Evolutionary conservation across 2,113 vertebrate species (phyloP), one percentile per base, ranked within the genome.

Genomic region (Malurus elegans): DNA sequence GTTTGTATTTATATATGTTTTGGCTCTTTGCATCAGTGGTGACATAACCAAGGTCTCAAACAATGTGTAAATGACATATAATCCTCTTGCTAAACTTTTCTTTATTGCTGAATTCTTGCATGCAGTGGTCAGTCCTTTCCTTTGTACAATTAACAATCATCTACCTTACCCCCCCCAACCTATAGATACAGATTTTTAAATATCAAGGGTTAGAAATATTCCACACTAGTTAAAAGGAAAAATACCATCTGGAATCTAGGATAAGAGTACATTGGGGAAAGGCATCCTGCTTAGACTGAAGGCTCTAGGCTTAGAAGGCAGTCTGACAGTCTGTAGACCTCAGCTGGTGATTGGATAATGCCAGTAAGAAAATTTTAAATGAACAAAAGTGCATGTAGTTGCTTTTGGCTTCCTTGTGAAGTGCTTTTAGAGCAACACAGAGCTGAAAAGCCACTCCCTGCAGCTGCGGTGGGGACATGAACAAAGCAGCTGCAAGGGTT

Each of bases 371-470:
- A 83, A 74, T 93, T 97, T 97, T 58, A 90, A 95, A 94, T 95
- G 86, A 97, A 86, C 93, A 75, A 82, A 97, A 97, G 92, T 93
- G 91, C 92, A 71, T 74, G 15, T 48, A 32, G 81, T 78, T 95
- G 75, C 96, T 92, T 92, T 91, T 90, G 94, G 90, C 72, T 57
- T 92, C 84, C 95, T 98, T 85, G 94, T 96, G 96, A 97, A 98
- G 96, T 97, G 94, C 95, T 98, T 97, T 97, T 97, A 98, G 92
- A 95, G 93, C 88, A 95, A 92, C 40, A 14, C 25, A 53, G 92
- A 95, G 93, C 95, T 94, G 92, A 62, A 78, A 94, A 97, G 81
- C 89, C 86, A 56, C 91, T 98, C 92, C 87, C 86, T 94, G 95
- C 97, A 98, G 96, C 96, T 97, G 98, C 85, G 74, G 79, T 28